Base-by-base conservation (phyloP, 2,797 vertebrate species). In the Tolypeutes matacus region DNA sequence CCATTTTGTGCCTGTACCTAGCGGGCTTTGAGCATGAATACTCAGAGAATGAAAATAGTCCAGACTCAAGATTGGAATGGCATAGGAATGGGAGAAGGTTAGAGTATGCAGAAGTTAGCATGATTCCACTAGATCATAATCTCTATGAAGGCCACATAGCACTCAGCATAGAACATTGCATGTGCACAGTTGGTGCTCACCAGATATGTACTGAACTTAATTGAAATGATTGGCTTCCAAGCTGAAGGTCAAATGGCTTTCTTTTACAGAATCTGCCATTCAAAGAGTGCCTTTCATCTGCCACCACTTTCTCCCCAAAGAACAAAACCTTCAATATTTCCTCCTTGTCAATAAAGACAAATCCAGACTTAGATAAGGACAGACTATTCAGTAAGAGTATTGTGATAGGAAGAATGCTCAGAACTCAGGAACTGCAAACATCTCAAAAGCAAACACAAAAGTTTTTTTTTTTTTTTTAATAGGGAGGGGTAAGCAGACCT, bases 271-370 rank as follows among this genome's bases (percentile, higher is more conserved):
- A 64, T 56, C 23, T 64, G 80, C 62, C 34, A 84, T 69, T 77
- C 42, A 94, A n/a, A 81, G 53, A 94, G 56, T 34, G 36, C 21
- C 42, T 94, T 86, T 86, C 56, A 81, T 13, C 13, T 15, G 51
- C 34, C 36, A 65, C 25, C 20, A 15, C 11, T 11, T 90, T 85
- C 21, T 21, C 10, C n/a, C 14, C 2, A 18, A 86, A 56, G 17
- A 70, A 51, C 25, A 72, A 86, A 91, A 72, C 18, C 15, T 39
- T 78, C n/a, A 58, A 21, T 60, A 85, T 77, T 94, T 90, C 91
- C 56, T 69, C 31, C 25, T 83, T 56, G 53, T 56, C 53, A 20
- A 20, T 56, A 20, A 56, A 56, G 18, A 56, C 53, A 56, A 56
- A 56, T 56, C 53, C 17, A 17, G 17, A 56, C 53, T 56, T 56